phyloP scores from a whole-genome alignment of 2,113 vertebrate species.

The Megaceryle maxima region DNA sequence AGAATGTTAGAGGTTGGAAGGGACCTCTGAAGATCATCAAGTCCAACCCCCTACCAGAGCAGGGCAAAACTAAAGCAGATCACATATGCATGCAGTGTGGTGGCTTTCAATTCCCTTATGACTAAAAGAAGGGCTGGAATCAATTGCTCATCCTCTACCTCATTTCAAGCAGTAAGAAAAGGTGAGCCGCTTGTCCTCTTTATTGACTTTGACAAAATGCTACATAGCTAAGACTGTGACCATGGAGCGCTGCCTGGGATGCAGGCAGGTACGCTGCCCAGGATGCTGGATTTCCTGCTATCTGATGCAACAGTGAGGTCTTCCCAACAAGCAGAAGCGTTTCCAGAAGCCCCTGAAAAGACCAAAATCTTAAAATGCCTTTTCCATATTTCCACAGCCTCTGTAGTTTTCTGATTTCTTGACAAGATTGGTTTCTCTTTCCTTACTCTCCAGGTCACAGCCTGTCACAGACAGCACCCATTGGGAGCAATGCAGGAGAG shows the following conservation, averaged over 20 bases:
- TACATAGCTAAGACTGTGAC: accelerated
- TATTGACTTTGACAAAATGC: not conserved
- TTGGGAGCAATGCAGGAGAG: not conserved
- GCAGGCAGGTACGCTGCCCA: accelerated
- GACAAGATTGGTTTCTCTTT: not conserved
- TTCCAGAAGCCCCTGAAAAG: not conserved
- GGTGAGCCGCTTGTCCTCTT: not conserved
- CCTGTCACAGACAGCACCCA: not conserved
- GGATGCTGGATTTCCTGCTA: accelerated
- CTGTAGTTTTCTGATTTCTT: not conserved
- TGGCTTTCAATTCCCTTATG: not conserved
- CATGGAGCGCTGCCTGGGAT: accelerated
- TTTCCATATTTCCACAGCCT: accelerated
- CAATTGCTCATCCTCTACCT: not conserved
- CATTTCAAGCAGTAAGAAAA: not conserved
- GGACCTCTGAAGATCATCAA: no score
- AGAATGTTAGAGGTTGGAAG: no score
- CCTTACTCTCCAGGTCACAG: not conserved
- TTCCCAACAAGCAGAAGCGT: not conserved
- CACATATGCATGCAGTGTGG: no score
- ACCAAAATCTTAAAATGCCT: not conserved
- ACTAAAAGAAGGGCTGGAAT: not conserved
- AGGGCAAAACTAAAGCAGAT: no score
- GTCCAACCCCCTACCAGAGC: no score
- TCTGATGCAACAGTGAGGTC: not conserved